Conservation (phyloP, 2,113 vertebrate species). For the Sturnus vulgaris region DNA sequence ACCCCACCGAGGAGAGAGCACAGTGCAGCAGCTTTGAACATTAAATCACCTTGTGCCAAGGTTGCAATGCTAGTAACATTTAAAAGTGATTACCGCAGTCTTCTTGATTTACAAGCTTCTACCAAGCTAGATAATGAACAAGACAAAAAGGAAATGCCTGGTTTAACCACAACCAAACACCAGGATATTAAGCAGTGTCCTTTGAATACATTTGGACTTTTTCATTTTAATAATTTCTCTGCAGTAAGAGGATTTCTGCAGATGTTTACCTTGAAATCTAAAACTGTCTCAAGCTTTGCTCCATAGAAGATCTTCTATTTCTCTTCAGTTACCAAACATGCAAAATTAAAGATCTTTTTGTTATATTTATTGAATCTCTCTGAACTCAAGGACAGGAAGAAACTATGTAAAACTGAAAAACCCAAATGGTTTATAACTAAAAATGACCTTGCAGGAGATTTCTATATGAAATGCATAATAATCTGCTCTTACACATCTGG, state of each 20-base stretch:
- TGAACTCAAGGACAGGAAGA: background rate
- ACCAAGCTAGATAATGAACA: background rate
- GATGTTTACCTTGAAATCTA: constrained; percentile 2
- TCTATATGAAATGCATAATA: constrained; percentile 29
- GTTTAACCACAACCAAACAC: background rate
- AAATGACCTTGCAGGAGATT: constrained; percentile 40
- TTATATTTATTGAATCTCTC: background rate
- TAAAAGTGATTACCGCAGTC: background rate
- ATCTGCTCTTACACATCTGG: constrained; percentile 51
- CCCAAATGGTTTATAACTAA: background rate
- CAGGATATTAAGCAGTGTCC: background rate
- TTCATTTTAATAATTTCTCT: background rate
- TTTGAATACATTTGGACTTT: background rate
- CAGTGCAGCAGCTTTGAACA: background rate
- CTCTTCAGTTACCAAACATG: background rate
- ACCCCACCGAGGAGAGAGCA: fast-evolving
- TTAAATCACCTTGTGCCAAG: background rate
- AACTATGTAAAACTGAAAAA: background rate
- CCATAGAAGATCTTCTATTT: background rate
- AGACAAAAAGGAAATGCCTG: background rate
- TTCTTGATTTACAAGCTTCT: background rate
- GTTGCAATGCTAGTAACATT: background rate
- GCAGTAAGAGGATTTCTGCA: constrained; percentile 19
- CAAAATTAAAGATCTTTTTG: background rate
- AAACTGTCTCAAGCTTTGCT: background rate